Evolutionary conservation across 2,797 vertebrate species (phyloP), one percentile per base, ranked within the genome.

Genomic region (Aldrovandia affinis): DNA sequence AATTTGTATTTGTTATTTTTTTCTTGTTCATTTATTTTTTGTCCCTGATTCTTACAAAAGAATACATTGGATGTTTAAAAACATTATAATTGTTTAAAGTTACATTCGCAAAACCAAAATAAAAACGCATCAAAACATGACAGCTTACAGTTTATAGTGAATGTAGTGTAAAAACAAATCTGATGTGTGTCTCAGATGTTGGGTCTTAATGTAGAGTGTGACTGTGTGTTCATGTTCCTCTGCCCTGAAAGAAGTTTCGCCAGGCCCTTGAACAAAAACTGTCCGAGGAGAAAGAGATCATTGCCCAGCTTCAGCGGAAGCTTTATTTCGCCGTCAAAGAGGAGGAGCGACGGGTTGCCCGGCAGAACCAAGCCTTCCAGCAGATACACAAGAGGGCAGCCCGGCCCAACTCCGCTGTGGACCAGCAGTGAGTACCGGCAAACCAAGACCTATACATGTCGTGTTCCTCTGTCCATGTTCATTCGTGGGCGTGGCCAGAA

Each of bases 241-340:
- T 14, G 5, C 0, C 0, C 86, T 82, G 86, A 2, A 59, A 98
- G 97, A 90, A 86, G 36, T 93, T 86, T 30, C 94, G 94, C 65
- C 88, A 94, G 82, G 83, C 90, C 65, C 92, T 97, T 86, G 92
- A 95, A 88, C 92, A 95, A 81, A 95, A 94, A 80, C 89, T 95
- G 80, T 87, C 82, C 2, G 92, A 95, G 9, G 96, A 96, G 89
- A 92, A 92, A 42, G 92, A 94, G 59, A 91, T 89, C 22, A 94
- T 94, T 61, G 88, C 90, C 25, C 83, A 1, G 89, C 95, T 98
- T 77, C 93, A 96, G 92, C 95, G 92, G 86, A 94, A 96, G 83
- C 91, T 98, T 10, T 88, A 88, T 78, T 95, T 90, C 70, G 78
- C 89, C 3, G 89, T 91, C 81, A 89, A 89, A 84, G 95, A 97